These are phyloP conservation scores for Resseliella maxima DNA, from an alignment of 2,888 invertebrate species.

Conservation along the genomic window DNA sequence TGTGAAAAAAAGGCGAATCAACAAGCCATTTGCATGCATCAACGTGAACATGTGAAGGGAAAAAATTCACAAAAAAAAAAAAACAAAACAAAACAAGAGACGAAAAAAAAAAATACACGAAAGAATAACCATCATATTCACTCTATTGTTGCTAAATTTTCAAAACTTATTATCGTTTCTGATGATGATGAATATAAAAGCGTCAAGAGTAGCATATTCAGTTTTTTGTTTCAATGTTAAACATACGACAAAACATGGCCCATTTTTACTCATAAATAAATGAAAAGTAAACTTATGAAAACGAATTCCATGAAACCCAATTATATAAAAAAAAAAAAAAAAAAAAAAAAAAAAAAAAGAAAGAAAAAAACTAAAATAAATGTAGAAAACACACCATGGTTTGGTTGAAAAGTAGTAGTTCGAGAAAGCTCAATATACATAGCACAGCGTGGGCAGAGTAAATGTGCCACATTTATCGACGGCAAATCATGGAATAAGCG, in stretches of 20 bases:
- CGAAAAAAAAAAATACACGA: no score
- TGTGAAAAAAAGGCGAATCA: background rate
- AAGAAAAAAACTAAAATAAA: no score
- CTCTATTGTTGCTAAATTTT: background rate
- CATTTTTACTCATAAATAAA: background rate
- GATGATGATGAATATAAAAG: background rate
- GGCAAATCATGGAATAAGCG: conserved; percentile 14
- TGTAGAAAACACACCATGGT: no score
- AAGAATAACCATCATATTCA: background rate
- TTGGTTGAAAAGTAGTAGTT: background rate
- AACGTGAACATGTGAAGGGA: no score
- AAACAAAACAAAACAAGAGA: background rate
- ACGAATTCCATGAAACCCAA: background rate
- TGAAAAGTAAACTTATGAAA: background rate
- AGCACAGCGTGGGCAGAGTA: background rate
- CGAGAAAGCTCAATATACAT: background rate
- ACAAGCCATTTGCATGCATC: background rate
- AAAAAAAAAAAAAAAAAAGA: background rate
- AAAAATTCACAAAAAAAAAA: background rate
- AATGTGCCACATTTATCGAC: background rate
- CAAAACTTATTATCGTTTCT: background rate
- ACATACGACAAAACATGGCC: background rate
- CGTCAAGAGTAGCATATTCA: background rate
- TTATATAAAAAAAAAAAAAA: background rate
- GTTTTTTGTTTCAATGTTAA: background rate